phyloP scores from a whole-genome alignment of 2,888 invertebrate genomes.

The Eristalis tenax region DNA sequence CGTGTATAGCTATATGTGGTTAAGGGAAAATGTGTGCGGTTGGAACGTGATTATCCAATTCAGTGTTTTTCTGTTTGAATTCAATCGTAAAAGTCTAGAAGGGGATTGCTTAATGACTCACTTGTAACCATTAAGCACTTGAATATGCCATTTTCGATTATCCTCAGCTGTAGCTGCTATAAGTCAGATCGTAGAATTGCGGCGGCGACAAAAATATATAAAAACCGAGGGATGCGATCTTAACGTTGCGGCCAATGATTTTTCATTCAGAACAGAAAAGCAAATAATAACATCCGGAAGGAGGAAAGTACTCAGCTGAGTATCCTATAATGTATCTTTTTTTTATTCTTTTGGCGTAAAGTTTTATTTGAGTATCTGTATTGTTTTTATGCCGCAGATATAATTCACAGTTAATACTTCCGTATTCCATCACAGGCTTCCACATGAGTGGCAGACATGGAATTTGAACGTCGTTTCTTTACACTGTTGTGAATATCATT shows the following conservation, averaged over 20 bases:
- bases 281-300: not conserved
- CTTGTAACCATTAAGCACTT: constrained; percentile 59
- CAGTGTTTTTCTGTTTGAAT: constrained; percentile 10
- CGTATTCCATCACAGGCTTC: constrained; percentile 67
- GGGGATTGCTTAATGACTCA: constrained; percentile 30
- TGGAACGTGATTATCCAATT: constrained; percentile 66
- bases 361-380: constrained; percentile 24
- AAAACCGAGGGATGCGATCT: not conserved
- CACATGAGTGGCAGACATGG: constrained; percentile 53
- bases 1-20: constrained; percentile 7
- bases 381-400: constrained; percentile 42
- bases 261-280: not conserved
- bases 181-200: constrained; percentile 40
- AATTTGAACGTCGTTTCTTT: constrained; percentile 37
- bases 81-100: constrained; percentile 6
- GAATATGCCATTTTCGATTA: constrained; percentile 69
- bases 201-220: not conserved
- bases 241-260: constrained; percentile 49
- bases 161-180: constrained; percentile 57
- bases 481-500: constrained; percentile 4
- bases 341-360: constrained; percentile 19
- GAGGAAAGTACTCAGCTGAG: constrained; percentile 26
- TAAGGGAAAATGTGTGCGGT: constrained; percentile 60
- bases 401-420: constrained; percentile 66
- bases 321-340: constrained; percentile 65